These are phyloP conservation scores for Drosophila micromelanica DNA, from an alignment of 1,140 invertebrate genomes.

Conservation along the genomic window DNA sequence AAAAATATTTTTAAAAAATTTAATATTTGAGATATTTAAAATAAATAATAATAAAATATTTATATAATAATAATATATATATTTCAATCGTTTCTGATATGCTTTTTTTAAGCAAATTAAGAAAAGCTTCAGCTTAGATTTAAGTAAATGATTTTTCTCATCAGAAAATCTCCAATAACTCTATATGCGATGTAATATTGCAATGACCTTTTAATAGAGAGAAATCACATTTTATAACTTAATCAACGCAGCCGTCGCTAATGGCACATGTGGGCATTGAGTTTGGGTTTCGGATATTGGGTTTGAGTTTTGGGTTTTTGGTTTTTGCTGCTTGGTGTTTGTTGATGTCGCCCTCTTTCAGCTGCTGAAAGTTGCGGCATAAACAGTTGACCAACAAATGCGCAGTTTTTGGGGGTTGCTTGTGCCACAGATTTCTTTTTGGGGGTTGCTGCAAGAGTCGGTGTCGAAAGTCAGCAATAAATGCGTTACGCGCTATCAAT, in stretches of 20 bases:
- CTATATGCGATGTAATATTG: background rate
- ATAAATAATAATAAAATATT: too few relatives aligned
- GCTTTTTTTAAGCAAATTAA: too few relatives aligned
- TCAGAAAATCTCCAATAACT: background rate
- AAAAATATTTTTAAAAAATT: too few relatives aligned
- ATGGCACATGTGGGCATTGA: slow-evolving; percentile 74
- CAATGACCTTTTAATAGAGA: slow-evolving; percentile 39
- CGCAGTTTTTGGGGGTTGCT: slow-evolving; percentile 43
- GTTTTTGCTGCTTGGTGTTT: slow-evolving; percentile 23
- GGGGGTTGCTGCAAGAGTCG: slow-evolving; percentile 20
- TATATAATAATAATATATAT: too few relatives aligned
- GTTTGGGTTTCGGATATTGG: slow-evolving; percentile 24
- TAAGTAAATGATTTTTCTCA: too few relatives aligned
- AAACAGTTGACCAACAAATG: slow-evolving; percentile 78
- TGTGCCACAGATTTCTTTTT: background rate
- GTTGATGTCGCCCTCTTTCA: slow-evolving; percentile 46
- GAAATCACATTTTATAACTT: slow-evolving; percentile 75
- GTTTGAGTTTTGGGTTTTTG: slow-evolving; percentile 17
- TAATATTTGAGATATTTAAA: too few relatives aligned
- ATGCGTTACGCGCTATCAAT: slow-evolving; percentile 82
- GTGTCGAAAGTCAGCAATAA: slow-evolving; percentile 69
- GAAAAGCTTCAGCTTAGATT: too few relatives aligned
- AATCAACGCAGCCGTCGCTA: slow-evolving; percentile 77
- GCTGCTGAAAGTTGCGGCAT: slow-evolving; percentile 70
- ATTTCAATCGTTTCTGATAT: too few relatives aligned